Evolutionary conservation across 2,113 vertebrate genomes (phyloP), one percentile per base, ranked within the genome.

Genomic region (Zosterops hypoxanthus): DNA sequence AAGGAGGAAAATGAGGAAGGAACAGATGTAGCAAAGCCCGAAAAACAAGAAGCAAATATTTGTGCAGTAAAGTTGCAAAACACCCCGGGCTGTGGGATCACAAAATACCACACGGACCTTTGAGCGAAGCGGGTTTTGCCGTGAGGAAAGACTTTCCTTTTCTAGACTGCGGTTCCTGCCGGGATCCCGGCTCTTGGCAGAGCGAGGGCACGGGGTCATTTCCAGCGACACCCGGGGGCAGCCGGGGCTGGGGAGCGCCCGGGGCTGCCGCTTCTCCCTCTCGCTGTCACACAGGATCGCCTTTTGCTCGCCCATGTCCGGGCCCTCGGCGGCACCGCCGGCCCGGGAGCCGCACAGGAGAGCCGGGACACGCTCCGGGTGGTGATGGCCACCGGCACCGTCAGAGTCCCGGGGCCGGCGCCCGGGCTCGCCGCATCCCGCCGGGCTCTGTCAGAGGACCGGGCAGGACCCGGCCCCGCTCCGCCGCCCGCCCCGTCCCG

Each of bases 1-100:
- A 28, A 90, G 42, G 75, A 93, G 31, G 59, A 61, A 93, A 92
- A 90, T 29, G 85, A 85, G 79, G 85, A 69, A 72, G 75, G 63
- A 85, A 77, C 59, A 86, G 50, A 88, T 69, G 82, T 26, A 70
- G 95, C 64, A 83, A 86, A 91, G 80, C 63, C 63, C 78, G 72
- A 72, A 71, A 87, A 90, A 61, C 53, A 79, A 3, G 28, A 42
- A 78, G 60, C 52, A 91, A 80, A 28, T 87, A 85, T 64, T 91
- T 93, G 44, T 31, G 69, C 65, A 10, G 44, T 41, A 31, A 91
- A 96, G 83, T 78, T 84, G 80, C 91, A 73, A 82, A 92, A 78
- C 73, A 44, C 44, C 33, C 8, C 55, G 7, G 60, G 77, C 86
- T 83, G 79, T 21, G 80, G 23, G 70, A 68, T 53, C 77, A 36